These are phyloP conservation scores for Monochamus alternatus DNA, from an alignment of 2,888 invertebrate species.

Conservation along the genomic window DNA sequence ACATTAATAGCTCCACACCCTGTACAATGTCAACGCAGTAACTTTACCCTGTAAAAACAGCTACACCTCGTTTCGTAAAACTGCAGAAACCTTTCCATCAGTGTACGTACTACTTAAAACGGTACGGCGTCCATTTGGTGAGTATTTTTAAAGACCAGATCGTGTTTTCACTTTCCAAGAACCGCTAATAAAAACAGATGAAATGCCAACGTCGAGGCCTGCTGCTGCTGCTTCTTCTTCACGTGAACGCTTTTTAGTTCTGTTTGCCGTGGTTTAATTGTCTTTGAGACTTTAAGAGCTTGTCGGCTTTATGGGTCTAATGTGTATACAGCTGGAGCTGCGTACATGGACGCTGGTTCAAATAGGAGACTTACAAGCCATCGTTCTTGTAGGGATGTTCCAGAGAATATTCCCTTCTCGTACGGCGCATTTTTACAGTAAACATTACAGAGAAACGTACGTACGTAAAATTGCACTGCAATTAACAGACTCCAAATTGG, in stretches of 20 bases:
- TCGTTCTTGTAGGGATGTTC: background rate
- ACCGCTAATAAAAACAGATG: conserved; percentile 27
- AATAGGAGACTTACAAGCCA: background rate
- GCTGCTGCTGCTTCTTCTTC: conserved; percentile 1
- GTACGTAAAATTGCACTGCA: no score
- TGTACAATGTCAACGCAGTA: no score
- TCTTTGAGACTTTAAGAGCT: conserved; percentile 40
- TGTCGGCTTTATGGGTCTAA: conserved; percentile 26
- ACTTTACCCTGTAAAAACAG: no score
- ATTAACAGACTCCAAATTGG: no score
- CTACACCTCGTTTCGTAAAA: no score
- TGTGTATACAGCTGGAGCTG: conserved; percentile 33
- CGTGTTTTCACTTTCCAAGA: conserved; percentile 31
- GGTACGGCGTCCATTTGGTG: background rate
- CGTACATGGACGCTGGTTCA: background rate
- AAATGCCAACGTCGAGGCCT: conserved; percentile 24
- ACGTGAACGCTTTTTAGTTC: conserved; percentile 30
- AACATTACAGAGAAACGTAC: no score
- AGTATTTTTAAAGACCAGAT: conserved; percentile 18
- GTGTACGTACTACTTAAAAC: background rate
- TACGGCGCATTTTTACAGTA: no score
- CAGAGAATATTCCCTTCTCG: no score
- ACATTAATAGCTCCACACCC: no score
- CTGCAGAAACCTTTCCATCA: background rate
- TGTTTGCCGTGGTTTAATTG: conserved; percentile 52